Base-by-base conservation (phyloP, 2,888 invertebrate genomes). In the Gari tellinella region DNA sequence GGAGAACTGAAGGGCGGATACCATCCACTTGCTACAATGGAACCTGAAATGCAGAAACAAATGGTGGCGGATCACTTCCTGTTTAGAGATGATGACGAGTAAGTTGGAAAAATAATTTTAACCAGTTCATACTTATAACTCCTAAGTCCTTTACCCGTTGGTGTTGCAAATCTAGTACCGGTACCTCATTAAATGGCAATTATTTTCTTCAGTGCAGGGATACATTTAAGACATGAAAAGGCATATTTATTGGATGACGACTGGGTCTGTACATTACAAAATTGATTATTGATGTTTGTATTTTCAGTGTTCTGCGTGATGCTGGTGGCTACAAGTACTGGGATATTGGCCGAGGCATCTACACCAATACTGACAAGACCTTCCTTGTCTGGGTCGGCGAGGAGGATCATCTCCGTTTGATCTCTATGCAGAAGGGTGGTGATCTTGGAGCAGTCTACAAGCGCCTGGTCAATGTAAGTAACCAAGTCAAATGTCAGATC, bases 311-410 rank as follows among this genome's bases (percentile, higher is more conserved):
- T 53, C 73, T 88, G 65, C 76, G 82, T 52, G 86, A 85, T 38
- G 88, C 88, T 19, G 85, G 87, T 43, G 88, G 87, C 26, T 98
- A 97, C 95, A 96, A 94, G 80, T 87, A 87, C 77, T 98, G 97
- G 97, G 97, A 98, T 0, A 96, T 96, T 81, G 97, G 97, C 0
- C 94, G 98, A 52, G 98, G 98, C 0, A 97, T 98, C 52, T 98
- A 95, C 90, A 94, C 97, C 1, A 96, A 95, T 88, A 94, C 95
- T 26, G 94, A 95, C 67, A 95, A 95, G 87, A 96, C 95, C 81
- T 92, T 97, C 83, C 96, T 97, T 0, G 94, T 96, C 31, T 98
- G 98, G 97, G 94, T 97, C 7, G 98, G 97, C 90, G 96, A 97
- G 12, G 95, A 97, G 86, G 98, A 98, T 87, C 98, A 98, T 90